A percentile compares a stretch with the other conserved stretches of the same genome.
Evolutionary conservation across 2,888 invertebrate species (phyloP).

Genomic region (Ornithoptera alexandrae): DNA sequence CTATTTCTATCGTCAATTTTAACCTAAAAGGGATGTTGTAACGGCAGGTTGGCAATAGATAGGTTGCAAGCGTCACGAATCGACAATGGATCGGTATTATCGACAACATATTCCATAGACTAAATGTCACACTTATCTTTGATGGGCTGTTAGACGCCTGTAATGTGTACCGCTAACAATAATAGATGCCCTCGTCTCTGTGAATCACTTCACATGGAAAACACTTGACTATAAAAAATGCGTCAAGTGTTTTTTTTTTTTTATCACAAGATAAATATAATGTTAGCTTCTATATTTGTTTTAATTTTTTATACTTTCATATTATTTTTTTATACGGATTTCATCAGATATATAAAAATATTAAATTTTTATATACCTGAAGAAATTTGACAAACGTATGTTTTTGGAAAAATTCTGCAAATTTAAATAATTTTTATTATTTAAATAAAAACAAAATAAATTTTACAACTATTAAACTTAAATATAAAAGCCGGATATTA

Average conservation of each 20-base stretch:
- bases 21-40: conserved; percentile 32
- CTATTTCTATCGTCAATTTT: conserved; percentile 8
- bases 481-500: too few relatives aligned
- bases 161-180: conserved; percentile 8
- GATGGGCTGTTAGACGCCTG: conserved; percentile 5
- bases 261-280: neutral
- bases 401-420: too few relatives aligned
- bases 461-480: too few relatives aligned
- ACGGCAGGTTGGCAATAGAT: conserved; percentile 23
- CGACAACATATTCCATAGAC: conserved; percentile 13
- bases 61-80: conserved; percentile 27
- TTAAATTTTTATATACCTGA: too few relatives aligned
- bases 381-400: too few relatives aligned
- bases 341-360: too few relatives aligned
- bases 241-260: neutral
- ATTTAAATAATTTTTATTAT: too few relatives aligned
- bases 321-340: too few relatives aligned
- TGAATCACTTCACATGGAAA: neutral
- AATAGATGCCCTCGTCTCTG: conserved; percentile 3
- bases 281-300: too few relatives aligned
- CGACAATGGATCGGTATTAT: conserved; percentile 21
- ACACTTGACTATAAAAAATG: neutral
- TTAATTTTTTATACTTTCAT: too few relatives aligned
- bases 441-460: too few relatives aligned
- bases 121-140: conserved; percentile 20